Conservation (phyloP, 2,888 invertebrate species). For the Lordiphosa andalusiaca region DNA sequence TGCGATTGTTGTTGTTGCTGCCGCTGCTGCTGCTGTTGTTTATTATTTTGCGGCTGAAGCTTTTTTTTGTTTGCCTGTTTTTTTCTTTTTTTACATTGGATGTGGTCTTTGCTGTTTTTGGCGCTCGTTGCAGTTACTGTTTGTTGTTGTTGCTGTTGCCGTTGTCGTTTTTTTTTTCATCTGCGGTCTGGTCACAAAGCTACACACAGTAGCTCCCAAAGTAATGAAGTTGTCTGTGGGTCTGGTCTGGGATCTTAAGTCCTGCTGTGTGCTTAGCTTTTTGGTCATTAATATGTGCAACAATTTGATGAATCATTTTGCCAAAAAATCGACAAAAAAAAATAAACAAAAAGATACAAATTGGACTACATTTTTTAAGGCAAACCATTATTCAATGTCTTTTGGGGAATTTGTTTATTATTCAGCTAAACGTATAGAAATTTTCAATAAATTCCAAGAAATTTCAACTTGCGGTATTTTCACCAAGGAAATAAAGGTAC, state of each 20-base stretch:
- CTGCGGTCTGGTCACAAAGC: constrained; percentile 46
- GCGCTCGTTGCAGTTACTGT: constrained; percentile 33
- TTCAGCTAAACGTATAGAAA: too few relatives aligned
- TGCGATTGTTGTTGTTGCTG: constrained; percentile 15
- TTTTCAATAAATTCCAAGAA: too few relatives aligned
- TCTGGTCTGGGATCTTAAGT: constrained; percentile 28
- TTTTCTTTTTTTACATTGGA: constrained; percentile 8
- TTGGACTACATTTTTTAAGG: too few relatives aligned
- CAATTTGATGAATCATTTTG: not conserved
- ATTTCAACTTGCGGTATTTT: too few relatives aligned
- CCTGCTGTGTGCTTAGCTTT: constrained; percentile 33
- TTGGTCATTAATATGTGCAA: not conserved
- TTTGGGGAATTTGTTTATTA: too few relatives aligned
- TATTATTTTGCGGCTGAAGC: constrained; percentile 20
- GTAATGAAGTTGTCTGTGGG: constrained; percentile 69
- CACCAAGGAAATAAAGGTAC: too few relatives aligned
- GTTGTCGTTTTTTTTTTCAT: constrained; percentile 35
- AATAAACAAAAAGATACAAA: too few relatives aligned
- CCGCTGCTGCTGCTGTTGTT: constrained; percentile 25
- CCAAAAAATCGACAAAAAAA: not conserved
- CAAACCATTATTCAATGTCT: too few relatives aligned
- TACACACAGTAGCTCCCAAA: constrained; percentile 62
- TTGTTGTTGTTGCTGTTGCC: constrained; percentile 4
- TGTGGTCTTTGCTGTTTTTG: constrained; percentile 52
- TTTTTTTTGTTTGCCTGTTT: constrained; percentile 16